Base-by-base conservation (phyloP, 2,113 vertebrate genomes). In the Hippocampus zosterae region DNA sequence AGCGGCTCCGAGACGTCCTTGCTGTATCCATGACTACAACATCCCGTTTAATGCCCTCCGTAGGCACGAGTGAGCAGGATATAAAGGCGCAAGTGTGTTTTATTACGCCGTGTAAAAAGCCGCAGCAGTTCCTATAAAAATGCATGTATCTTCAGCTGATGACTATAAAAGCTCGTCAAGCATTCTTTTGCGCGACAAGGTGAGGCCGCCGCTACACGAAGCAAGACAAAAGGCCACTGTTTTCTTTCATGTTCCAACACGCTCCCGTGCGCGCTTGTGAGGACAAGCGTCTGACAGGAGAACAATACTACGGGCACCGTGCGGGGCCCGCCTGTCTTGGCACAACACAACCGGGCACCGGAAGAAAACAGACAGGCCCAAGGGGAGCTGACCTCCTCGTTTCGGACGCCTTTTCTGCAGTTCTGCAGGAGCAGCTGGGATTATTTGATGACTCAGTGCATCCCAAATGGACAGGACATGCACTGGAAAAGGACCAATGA, bases 351-450 rank as follows among this genome's bases (percentile, higher is more conserved):
- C 65, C 70, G 57, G 70, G 77, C 62, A 76, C 65, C 55, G 72
- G 25, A 72, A 68, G 69, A 76, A 81, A 83, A 79, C 82, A 81
- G 84, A 70, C 81, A 42, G 77, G 68, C 80, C 77, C 81, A 18
- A 61, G 85, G 78, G 88, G 63, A 90, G 79, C 77, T 83, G 89
- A 90, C 87, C 89, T 79, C 79, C 80, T 85, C 82, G 68, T 81
- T 84, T 80, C 84, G 81, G 60, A 74, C 44, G 75, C 71, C 79
- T 81, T 78, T 44, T 65, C 71, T 79, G 79, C 74, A 82, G 78
- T 44, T 65, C 71, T 79, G 79, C 74, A 82, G 78, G 76, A 85
- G 70, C 85, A 84, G 81, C 84, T 84, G 79, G 87, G 83, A 73
- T 65, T 71, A 71, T 85, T 60, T 88, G 88, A 81, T 85, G 88